phyloP scores from a whole-genome alignment of 2,888 invertebrate genomes.

The Tetropium fuscum region DNA sequence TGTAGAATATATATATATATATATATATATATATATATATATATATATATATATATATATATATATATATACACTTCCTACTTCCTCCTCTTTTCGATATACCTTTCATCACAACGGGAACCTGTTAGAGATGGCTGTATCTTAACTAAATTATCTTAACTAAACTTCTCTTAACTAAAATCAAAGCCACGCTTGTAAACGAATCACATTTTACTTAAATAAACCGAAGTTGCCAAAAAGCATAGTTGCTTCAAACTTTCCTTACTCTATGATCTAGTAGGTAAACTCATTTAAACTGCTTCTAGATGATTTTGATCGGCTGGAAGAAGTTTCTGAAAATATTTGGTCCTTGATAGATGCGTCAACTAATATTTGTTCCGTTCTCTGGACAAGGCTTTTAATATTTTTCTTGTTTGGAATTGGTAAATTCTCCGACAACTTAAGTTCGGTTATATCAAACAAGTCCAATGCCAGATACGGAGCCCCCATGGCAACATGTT shows the following conservation, averaged over 20 bases:
- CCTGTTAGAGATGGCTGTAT: no score
- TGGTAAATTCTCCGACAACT: constrained; percentile 60
- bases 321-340: constrained; percentile 58
- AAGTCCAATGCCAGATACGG: constrained; percentile 71
- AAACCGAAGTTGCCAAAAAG: no score
- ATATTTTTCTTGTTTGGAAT: constrained; percentile 55
- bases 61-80: no score
- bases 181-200: neutral
- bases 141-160: no score
- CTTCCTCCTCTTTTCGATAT: no score
- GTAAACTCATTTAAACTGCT: constrained; percentile 57
- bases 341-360: constrained; percentile 54
- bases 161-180: no score
- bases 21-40: no score
- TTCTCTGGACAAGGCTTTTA: constrained; percentile 51
- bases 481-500: constrained; percentile 69
- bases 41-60: no score
- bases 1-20: no score
- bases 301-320: constrained; percentile 56
- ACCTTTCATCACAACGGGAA: no score
- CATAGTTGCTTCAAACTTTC: no score
- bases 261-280: neutral
- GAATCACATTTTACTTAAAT: neutral
- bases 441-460: constrained; percentile 66
- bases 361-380: constrained; percentile 53